Evolutionary conservation across 2,888 invertebrate genomes (phyloP).

Genomic region (Drosophila bunnanda): DNA sequence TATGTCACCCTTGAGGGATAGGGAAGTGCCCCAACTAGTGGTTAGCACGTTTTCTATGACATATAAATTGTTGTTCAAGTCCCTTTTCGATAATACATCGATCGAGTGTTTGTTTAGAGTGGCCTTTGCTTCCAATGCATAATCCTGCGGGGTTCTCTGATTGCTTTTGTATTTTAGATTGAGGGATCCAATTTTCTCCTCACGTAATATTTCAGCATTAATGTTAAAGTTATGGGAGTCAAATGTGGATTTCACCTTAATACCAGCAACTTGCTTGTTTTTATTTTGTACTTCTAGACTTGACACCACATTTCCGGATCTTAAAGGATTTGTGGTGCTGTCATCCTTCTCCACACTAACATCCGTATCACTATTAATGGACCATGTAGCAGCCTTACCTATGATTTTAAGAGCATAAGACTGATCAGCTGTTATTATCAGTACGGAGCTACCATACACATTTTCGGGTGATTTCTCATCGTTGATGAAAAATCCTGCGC

Average conservation of each 20-base stretch:
- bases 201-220: conserved; percentile 86
- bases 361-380: conserved; percentile 39
- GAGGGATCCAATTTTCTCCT: conserved; percentile 86
- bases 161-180: conserved; percentile 85
- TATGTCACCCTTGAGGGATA: conserved; percentile 80
- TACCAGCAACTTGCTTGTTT: conserved; percentile 50
- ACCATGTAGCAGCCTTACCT: conserved; percentile 65
- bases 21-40: conserved; percentile 81
- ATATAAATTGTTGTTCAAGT: conserved; percentile 83
- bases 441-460: conserved; percentile 71
- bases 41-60: conserved; percentile 72
- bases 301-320: conserved; percentile 63
- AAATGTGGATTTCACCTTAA: conserved; percentile 85
- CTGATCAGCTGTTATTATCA: conserved; percentile 52
- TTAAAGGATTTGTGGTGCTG: conserved; percentile 32
- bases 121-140: conserved; percentile 87
- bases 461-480: conserved; percentile 66
- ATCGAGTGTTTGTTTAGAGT: conserved; percentile 83
- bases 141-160: conserved; percentile 82
- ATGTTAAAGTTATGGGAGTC: conserved; percentile 83
- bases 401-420: conserved; percentile 56
- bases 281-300: conserved; percentile 59
- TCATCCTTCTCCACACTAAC: conserved; percentile 55
- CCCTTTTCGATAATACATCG: conserved; percentile 73
- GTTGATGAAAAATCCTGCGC: conserved; percentile 73